Conservation (phyloP, 2,113 vertebrate genomes). For the Ovis canadensis region DNA sequence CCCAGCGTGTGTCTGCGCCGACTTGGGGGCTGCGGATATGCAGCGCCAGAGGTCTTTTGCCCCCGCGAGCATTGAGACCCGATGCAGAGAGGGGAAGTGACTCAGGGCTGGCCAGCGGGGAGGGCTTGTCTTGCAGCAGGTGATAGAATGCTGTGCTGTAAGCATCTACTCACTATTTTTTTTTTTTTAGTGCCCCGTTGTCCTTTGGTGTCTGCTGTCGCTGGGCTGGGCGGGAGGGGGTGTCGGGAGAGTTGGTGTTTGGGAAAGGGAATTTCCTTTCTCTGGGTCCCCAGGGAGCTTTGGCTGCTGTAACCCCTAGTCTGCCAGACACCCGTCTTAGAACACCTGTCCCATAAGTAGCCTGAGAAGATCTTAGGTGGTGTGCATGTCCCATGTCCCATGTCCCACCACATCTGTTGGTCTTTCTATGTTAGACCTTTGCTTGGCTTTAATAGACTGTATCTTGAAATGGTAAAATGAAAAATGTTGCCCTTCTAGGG, state of each 20-base stretch:
- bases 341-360: background rate
- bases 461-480: constrained; percentile 5
- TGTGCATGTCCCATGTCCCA: background rate
- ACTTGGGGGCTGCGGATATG: background rate
- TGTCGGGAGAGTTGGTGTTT: background rate
- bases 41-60: background rate
- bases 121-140: constrained; percentile 42
- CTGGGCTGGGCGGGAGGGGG: background rate
- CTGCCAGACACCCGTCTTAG: background rate
- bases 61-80: background rate
- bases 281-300: background rate
- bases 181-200: constrained; percentile 4
- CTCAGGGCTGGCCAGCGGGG: constrained; percentile 14
- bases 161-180: background rate
- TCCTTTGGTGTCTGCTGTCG: constrained; percentile 7
- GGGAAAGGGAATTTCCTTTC: constrained; percentile 50
- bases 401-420: background rate
- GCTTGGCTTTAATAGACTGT: background rate
- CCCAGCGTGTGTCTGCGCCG: background rate
- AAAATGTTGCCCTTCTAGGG: background rate
- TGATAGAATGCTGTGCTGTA: constrained; percentile 38
- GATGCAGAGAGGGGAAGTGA: constrained; percentile 67
- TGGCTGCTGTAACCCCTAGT: constrained; percentile 34
- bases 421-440: background rate
- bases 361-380: background rate